Evolutionary conservation across 1,140 invertebrate species (phyloP).

Genomic region (Bombus waltoni): DNA sequence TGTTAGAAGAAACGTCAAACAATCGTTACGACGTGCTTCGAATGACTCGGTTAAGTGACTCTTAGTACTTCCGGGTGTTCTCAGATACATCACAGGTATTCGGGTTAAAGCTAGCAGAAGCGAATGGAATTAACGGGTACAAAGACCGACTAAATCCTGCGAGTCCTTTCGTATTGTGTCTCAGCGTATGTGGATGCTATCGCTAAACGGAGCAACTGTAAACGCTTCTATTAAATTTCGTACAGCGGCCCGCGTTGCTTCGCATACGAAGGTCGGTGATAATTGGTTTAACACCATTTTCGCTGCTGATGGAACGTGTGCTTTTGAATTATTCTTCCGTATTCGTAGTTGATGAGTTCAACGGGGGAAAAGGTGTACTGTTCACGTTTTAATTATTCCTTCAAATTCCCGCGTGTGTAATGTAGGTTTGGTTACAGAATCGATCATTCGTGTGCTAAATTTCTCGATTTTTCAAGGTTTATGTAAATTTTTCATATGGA

Average conservation of each 20-base stretch:
- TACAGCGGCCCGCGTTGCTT: background rate
- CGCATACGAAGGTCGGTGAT: background rate
- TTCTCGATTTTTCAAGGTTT: background rate
- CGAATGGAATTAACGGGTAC: slow-evolving; percentile 7
- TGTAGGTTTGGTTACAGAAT: too few species aligned
- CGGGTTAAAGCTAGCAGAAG: background rate
- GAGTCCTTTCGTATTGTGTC: background rate
- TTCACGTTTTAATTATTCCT: background rate
- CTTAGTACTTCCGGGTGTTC: background rate
- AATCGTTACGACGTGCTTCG: background rate
- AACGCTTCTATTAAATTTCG: slow-evolving; percentile 11
- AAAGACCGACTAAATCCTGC: background rate
- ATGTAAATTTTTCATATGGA: background rate
- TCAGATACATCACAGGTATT: background rate
- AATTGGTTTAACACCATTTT: background rate
- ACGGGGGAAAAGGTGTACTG: background rate
- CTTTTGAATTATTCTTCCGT: background rate
- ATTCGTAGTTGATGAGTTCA: background rate
- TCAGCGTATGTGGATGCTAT: background rate
- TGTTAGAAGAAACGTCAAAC: background rate
- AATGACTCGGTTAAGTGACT: background rate
- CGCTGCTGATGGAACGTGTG: background rate
- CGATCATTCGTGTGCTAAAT: background rate
- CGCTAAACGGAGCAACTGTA: background rate
- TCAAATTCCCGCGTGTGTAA: background rate